phyloP scores from a whole-genome alignment of 2,113 vertebrate species.

The Seriola rivoliana region DNA sequence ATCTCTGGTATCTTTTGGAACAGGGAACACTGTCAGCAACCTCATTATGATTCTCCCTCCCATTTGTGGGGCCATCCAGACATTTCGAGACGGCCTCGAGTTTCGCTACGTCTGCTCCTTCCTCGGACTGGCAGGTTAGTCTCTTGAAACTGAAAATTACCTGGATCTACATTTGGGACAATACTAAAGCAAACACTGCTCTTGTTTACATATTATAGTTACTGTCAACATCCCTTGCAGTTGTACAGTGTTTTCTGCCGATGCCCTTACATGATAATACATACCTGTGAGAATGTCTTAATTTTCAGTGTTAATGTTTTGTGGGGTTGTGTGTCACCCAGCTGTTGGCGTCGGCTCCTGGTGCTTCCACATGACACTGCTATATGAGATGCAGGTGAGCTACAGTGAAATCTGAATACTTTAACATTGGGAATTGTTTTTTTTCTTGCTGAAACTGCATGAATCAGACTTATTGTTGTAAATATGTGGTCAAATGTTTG shows the following conservation, averaged over 20 bases:
- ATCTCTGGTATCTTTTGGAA: conserved; percentile 58
- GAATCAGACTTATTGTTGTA: not conserved
- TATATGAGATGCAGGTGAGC: conserved; percentile 99
- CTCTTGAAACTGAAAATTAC: not conserved
- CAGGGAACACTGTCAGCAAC: conserved; percentile 99
- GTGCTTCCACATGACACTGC: conserved; percentile 99
- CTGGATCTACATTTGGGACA: not conserved
- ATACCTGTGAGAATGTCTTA: not conserved
- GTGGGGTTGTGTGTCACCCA: conserved; percentile 75
- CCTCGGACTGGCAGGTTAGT: conserved; percentile 93
- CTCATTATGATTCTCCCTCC: conserved; percentile 99
- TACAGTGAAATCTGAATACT: not conserved
- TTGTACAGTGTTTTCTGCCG: not conserved
- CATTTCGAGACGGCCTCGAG: conserved; percentile 90
- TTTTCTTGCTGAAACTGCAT: not conserved
- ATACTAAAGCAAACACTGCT: not conserved
- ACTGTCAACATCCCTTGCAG: not conserved
- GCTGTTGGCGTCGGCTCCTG: conserved; percentile 97
- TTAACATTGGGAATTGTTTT: not conserved
- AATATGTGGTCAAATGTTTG: not conserved
- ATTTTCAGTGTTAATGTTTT: conserved; percentile 13
- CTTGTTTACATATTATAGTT: not conserved
- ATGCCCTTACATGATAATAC: not conserved
- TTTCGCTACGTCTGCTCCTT: conserved; percentile 93
- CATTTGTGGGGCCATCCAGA: conserved; percentile 93